These are phyloP conservation scores for Odontocerum albicorne DNA, from an alignment of 2,888 invertebrate species.

Conservation along the genomic window DNA sequence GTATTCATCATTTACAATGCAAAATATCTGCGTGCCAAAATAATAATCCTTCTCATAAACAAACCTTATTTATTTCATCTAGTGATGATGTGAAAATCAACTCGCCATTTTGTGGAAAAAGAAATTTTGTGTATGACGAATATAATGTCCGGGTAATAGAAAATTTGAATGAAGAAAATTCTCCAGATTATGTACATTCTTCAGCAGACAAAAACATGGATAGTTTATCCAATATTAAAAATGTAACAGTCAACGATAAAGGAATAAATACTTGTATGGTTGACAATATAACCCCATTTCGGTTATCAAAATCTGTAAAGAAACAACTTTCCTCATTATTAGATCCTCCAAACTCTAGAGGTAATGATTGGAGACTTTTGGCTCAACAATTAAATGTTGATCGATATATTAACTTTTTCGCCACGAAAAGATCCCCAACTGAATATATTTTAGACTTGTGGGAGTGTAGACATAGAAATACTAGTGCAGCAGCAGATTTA, in stretches of 20 bases:
- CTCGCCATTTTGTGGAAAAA: constrained; percentile 47
- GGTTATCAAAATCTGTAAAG: constrained; percentile 47
- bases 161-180: constrained; percentile 43
- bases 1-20: constrained; percentile 62
- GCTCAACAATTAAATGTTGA: constrained; percentile 92
- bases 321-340: constrained; percentile 71
- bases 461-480: constrained; percentile 88
- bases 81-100: constrained; percentile 56
- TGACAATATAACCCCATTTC: constrained; percentile 54
- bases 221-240: constrained; percentile 36
- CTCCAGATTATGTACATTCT: constrained; percentile 23
- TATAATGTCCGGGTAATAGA: constrained; percentile 52
- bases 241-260: constrained; percentile 48
- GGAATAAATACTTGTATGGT: constrained; percentile 51
- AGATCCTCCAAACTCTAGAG: constrained; percentile 89
- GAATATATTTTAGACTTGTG: constrained; percentile 94
- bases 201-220: constrained; percentile 35
- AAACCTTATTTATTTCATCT: constrained; percentile 60
- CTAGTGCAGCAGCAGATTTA: constrained; percentile 78
- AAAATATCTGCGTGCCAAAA: constrained; percentile 77
- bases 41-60: constrained; percentile 65
- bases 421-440: constrained; percentile 94
- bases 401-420: constrained; percentile 96
- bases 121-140: constrained; percentile 46
- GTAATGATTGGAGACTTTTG: constrained; percentile 95